Evolutionary conservation across 1,140 invertebrate genomes (phyloP).

Genomic region (Ceratoteleas bidentatus): DNA sequence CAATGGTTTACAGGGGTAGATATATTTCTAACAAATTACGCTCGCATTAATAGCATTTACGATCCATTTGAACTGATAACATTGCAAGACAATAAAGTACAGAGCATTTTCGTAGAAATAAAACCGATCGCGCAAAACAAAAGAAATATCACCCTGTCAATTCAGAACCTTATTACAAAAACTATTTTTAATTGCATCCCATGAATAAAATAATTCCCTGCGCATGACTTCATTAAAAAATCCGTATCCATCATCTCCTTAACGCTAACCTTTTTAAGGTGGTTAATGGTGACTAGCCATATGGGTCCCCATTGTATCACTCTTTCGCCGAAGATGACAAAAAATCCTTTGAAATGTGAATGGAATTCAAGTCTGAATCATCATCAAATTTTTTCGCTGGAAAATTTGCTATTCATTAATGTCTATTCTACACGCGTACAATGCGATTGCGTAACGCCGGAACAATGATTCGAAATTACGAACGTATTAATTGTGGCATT

Average conservation of each 20-base stretch:
- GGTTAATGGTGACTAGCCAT: slow-evolving; percentile 34
- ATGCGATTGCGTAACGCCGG: slow-evolving; percentile 9
- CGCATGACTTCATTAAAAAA: background rate
- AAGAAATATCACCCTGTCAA: too few species aligned
- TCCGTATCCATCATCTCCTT: slow-evolving; percentile 8
- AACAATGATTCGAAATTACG: slow-evolving; percentile 3
- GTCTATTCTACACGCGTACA: slow-evolving; percentile 15
- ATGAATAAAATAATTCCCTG: background rate
- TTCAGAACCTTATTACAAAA: too few species aligned
- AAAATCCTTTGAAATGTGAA: slow-evolving; percentile 40
- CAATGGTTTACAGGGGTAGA: too few species aligned
- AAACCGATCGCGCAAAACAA: too few species aligned
- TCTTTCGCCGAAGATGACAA: slow-evolving; percentile 33
- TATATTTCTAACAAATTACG: too few species aligned
- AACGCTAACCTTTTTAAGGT: slow-evolving; percentile 5
- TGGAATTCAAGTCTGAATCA: slow-evolving; percentile 41
- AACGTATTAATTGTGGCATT: background rate
- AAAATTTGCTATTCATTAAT: slow-evolving; percentile 35
- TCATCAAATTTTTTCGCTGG: slow-evolving; percentile 36
- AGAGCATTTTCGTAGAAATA: too few species aligned
- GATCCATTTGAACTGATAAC: too few species aligned
- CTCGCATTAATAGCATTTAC: too few species aligned
- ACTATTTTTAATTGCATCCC: background rate
- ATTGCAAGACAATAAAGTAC: too few species aligned
- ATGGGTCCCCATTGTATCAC: slow-evolving; percentile 1